Base-by-base conservation (phyloP, 37 sponge, comb jelly and placozoan genomes). In the Eunapius fragilis region DNA sequence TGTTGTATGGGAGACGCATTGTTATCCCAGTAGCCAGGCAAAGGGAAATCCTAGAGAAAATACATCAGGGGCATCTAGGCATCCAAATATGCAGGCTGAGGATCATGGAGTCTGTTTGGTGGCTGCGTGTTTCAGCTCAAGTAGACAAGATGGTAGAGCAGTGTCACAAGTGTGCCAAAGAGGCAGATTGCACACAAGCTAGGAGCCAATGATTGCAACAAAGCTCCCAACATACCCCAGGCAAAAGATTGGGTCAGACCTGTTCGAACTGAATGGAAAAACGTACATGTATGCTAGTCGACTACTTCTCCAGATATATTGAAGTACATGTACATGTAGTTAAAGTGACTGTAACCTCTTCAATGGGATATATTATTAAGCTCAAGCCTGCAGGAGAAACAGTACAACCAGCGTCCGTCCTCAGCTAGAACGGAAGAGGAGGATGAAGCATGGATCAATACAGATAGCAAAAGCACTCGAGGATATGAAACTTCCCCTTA, bases 31-130 rank as follows among this genome's bases (percentile, higher is more conserved):
- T 37, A 37, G 27, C 69, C 13, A 37, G 80, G 33, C 69, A 68
- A 47, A 30, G 73, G 17, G 76, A 81, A 68, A 75, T 76, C 22
- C n/a, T 81, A 37, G 34, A 80, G 33, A 87, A 87, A 30, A 67
- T 87, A 30, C 86, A 87, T 50, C 35, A 45, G 47, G 88, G 88
- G 32, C 83, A 88, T 69, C 67, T 78, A 31, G 87, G 87, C 4
- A 68, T 87, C 11, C 70, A 73, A 49, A 19, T 69, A 45, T 75
- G 82, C 69, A 37, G 76, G 32, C 24, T 35, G 13, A 74, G 82
- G 35, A 32, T 58, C 25, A n/a, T 23, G 23, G 36, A 10, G 68
- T 74, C 82, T 75, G 82, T 87, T 13, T 87, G 87, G 87, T 81
- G 82, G 87, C 87, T 81, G 28, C 69, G 82, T 31, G 74, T 81